Evolutionary conservation across 2,797 vertebrate species (phyloP), one percentile per base, ranked within the genome.

Genomic region (Silurus lanzhouensis): DNA sequence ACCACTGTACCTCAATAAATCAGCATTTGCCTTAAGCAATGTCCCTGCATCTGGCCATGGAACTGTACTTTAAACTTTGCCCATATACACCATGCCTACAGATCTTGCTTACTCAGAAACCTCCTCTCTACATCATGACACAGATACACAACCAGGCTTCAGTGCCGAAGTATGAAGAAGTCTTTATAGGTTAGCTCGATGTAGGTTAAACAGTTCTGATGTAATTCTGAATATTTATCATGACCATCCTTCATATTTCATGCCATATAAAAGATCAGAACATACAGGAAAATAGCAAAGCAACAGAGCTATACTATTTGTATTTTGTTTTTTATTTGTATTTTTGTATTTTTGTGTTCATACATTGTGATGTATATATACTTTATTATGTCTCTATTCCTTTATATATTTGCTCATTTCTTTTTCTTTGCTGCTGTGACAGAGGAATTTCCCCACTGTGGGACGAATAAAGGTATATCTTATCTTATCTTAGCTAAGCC

Each of bases 191-290:
- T 38, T 13, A 25, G 10, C 48, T 80, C 1, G 19, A n/a, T 61
- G 31, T 10, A 44, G 27, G 2, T 27, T 7, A 46, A 64, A 63
- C 5, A 79, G 31, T 79, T 61, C 19, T 44, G 60, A 79, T n/a
- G 19, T 31, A n/a, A 72, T 82, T 38, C 78, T 63, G 60, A 84
- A 82, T 71, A 85, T 89, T 85, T 85, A 60, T 85, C 81, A 83
- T 52, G 78, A 60, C 17, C 15, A 25, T 17, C 14, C 22, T 85
- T 68, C 72, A 75, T 75, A 75, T 78, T 78, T 61, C 31, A 78
- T 61, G 31, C 31, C 76, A 61, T 77, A 84, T 71, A 70, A 9
- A 27, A 86, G 83, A 91, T 92, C 83, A 90, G 90, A 92, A 89
- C 89, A 89, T 80, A 89, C 81, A 90, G 86, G 70, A 79, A 78